Evolutionary conservation across 1,140 invertebrate species (phyloP), one percentile per base, ranked within the genome.

Genomic region (Aphidius ervi): DNA sequence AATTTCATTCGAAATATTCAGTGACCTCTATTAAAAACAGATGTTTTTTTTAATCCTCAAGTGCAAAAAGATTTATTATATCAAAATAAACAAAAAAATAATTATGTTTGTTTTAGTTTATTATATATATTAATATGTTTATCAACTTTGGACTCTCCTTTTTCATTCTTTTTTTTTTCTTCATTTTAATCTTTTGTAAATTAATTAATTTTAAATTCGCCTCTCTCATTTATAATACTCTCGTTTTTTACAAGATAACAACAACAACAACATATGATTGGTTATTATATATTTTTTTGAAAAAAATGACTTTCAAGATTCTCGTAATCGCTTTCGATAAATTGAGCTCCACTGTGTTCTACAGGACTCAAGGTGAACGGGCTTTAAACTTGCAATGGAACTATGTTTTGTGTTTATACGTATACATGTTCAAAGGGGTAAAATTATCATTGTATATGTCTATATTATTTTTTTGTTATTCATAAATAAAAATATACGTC

Each of bases 321-420:
- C 39, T 37, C 20, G 23, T 31, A 31, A 31, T 31, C 23, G 23
- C 23, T 9, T 42, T 46, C 40, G 49, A 10, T 31, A 43, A 52
- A 62, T 59, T 62, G 76, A 77, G 75, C 72, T 66, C 67, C 76
- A 66, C 76, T 77, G 76, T 59, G 63, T 65, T 66, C 63, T 54
- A 62, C 64, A 68, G 72, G 72, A 71, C 74, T 76, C 76, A 78
- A 77, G 76, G 76, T 77, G 71, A 77, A 77, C 74, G 73, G 75
- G 75, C 73, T 76, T 74, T 70, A 31, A 74, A 74, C 73, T 72
- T 71, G 69, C 71, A 70, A 73, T 70, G 67, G 69, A 72, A 68
- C 41, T 37, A 40, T 54, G 42, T 37, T 54, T 54, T 54, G 10
- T 53, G 37, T 50, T 37, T 52, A 54, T 39, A 67, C 65, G 63